A percentile compares a stretch with the other conserved stretches of the same genome.
Evolutionary conservation across 2,113 vertebrate species (phyloP).

Genomic region (Paradoxurus hermaphroditus): DNA sequence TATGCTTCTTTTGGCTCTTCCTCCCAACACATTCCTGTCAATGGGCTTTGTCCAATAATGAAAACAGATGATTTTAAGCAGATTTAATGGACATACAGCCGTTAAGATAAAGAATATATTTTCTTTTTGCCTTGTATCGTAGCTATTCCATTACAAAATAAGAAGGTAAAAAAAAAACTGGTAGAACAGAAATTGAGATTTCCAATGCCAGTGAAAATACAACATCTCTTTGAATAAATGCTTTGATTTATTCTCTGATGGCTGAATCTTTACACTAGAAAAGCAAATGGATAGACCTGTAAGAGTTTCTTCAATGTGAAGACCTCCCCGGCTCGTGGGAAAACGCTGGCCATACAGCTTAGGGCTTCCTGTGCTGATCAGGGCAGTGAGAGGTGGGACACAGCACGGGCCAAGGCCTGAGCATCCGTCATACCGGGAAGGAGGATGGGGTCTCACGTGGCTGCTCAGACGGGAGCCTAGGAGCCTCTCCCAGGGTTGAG

Average conservation of each 20-base stretch:
- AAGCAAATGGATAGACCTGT: background rate
- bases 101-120: constrained; percentile 26
- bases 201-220: background rate
- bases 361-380: background rate
- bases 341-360: background rate
- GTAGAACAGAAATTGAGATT: background rate
- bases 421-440: background rate
- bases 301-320: background rate
- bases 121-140: constrained; percentile 33
- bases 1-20: constrained; percentile 24
- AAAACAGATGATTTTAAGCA: constrained; percentile 9
- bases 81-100: background rate
- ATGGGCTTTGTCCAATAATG: constrained; percentile 20
- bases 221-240: background rate
- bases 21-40: background rate
- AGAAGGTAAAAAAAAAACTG: background rate
- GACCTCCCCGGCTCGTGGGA: background rate
- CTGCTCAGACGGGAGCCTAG: background rate
- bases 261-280: background rate
- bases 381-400: background rate
- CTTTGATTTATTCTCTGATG: background rate
- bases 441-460: accelerated
- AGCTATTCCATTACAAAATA: constrained; percentile 43
- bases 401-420: background rate
- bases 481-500: background rate